Conservation (phyloP, 30 jellyfish, hydroid and myxozoan species). For the Nemopilema nomurai region DNA sequence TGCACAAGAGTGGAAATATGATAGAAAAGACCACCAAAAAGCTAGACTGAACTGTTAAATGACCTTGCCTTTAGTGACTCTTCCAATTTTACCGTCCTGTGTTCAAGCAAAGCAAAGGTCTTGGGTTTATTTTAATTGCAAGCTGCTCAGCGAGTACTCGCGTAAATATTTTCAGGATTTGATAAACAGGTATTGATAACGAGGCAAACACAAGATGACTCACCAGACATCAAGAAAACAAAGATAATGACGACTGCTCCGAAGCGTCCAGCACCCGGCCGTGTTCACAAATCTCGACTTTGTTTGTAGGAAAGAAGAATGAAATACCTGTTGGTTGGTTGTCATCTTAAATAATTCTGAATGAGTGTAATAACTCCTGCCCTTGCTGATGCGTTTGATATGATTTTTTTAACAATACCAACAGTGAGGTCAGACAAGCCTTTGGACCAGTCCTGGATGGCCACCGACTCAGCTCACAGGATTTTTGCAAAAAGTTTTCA, state of each 20-base stretch:
- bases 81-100: too few species aligned
- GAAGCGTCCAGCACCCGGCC: background rate
- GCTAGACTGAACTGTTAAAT: too few species aligned
- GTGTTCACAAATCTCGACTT: conserved; percentile 40
- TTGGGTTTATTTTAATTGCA: conserved; percentile 5
- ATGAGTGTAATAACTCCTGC: conserved; percentile 34
- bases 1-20: too few species aligned
- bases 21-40: too few species aligned
- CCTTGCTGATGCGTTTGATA: conserved; percentile 15
- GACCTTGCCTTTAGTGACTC: too few species aligned
- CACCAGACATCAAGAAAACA: conserved; percentile 32
- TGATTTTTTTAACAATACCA: conserved; percentile 30
- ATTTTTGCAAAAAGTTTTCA: conserved; percentile 10
- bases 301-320: conserved; percentile 45
- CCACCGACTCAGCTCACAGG: background rate
- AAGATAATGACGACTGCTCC: conserved; percentile 41
- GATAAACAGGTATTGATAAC: conserved; percentile 21
- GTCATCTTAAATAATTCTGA: background rate
- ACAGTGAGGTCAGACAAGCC: conserved; percentile 48
- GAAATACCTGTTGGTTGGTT: conserved; percentile 14
- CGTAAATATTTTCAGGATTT: conserved; percentile 6
- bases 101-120: background rate
- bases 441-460: background rate
- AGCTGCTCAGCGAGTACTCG: conserved; percentile 38
- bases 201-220: conserved; percentile 13